Conservation (phyloP, 2,797 vertebrate species). For the Poecile montanus region DNA sequence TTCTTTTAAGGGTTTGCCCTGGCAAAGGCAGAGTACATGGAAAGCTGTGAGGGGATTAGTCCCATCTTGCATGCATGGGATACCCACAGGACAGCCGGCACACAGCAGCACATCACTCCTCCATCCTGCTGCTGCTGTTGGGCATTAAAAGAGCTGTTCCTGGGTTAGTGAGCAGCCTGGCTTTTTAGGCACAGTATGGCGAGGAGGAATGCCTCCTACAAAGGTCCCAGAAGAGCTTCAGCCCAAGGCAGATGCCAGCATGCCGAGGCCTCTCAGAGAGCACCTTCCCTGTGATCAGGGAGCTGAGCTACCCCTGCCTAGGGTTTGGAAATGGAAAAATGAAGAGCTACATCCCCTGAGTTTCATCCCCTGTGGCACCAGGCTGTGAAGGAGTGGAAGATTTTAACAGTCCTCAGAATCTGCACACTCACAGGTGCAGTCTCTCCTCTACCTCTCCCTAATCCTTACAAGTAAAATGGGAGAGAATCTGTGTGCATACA, state of each 20-base stretch:
- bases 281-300: rapidly evolving
- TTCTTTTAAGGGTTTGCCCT: not conserved
- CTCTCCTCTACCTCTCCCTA: not conserved
- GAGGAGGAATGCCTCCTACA: not conserved
- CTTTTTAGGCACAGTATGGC: not conserved
- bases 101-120: not conserved
- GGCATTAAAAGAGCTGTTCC: not conserved
- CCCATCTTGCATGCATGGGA: rapidly evolving
- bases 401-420: not conserved
- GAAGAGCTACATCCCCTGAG: not conserved
- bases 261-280: not conserved
- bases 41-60: not conserved
- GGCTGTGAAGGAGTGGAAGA: not conserved
- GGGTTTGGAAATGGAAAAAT: not conserved
- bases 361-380: rapidly evolving
- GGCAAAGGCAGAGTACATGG: not conserved
- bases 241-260: rapidly evolving
- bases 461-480: not conserved
- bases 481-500: not conserved
- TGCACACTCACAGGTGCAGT: not conserved
- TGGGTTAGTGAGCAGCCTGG: not conserved
- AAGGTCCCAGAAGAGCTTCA: not conserved
- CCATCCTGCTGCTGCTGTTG: not conserved
- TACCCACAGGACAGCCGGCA: not conserved
- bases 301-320: not conserved